These are phyloP conservation scores for Hippasteria phrygiana DNA, from an alignment of 53 echinoderm and acorn worm genomes.

Conservation along the genomic window DNA sequence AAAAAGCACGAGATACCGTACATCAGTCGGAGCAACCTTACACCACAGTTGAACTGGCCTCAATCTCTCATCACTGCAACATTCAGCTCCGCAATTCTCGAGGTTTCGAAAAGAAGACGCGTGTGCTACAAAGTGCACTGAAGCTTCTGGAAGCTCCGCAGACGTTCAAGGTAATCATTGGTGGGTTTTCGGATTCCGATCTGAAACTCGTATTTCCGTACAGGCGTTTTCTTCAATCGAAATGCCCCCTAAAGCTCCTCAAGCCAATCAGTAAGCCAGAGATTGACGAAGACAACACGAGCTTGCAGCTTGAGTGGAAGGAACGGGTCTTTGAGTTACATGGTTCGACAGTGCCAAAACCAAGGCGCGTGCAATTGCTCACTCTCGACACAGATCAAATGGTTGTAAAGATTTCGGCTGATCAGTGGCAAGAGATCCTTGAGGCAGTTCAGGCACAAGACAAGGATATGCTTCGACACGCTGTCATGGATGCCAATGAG, in stretches of 20 bases:
- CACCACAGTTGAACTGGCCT: constrained; percentile 51
- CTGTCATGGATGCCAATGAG: not conserved
- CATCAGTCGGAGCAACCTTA: constrained; percentile 59
- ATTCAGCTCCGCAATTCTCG: constrained; percentile 39
- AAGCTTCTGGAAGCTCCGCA: constrained; percentile 67
- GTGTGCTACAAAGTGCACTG: constrained; percentile 63
- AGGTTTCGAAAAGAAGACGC: constrained; percentile 71
- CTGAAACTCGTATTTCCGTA: constrained; percentile 74
- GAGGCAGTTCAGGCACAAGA: not conserved
- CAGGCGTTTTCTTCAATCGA: constrained; percentile 15
- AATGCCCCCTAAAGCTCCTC: constrained; percentile 15
- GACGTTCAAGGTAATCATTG: constrained; percentile 63
- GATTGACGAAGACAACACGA: constrained; percentile 29
- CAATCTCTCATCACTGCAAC: constrained; percentile 77
- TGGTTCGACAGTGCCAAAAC: not conserved
- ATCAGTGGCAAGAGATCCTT: constrained; percentile 53
- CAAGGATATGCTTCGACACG: not conserved
- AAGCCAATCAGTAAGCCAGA: constrained; percentile 44
- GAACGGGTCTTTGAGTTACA: constrained; percentile 57
- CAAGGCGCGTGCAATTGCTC: not conserved
- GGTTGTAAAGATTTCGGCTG: constrained; percentile 29
- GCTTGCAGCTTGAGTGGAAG: constrained; percentile 52
- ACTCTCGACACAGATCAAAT: constrained; percentile 37
- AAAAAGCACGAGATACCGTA: not conserved
- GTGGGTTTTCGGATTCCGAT: constrained; percentile 61